Evolutionary conservation across 2,113 vertebrate genomes (phyloP).

Genomic region (Sprattus sprattus): DNA sequence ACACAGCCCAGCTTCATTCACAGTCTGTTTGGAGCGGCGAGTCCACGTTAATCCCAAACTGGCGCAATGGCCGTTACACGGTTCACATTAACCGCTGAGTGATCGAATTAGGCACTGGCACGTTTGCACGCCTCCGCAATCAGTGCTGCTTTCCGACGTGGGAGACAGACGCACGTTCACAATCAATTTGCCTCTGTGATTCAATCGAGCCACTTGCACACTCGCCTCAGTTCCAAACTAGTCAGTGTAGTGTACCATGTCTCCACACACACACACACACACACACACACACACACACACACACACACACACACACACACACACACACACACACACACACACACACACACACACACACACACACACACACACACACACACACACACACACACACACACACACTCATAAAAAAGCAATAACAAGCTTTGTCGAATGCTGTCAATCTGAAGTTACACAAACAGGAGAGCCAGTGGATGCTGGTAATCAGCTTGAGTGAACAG

Average conservation of each 20-base stretch:
- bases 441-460: background rate
- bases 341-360: constrained; percentile 27
- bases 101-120: constrained; percentile 66
- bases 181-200: constrained; percentile 68
- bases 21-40: background rate
- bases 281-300: constrained; percentile 25
- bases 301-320: constrained; percentile 18
- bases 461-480: background rate
- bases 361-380: constrained; percentile 16
- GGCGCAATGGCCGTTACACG: constrained; percentile 50
- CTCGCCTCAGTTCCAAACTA: background rate
- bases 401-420: constrained; percentile 5
- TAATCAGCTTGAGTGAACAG: background rate
- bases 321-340: constrained; percentile 19
- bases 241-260: constrained; percentile 7
- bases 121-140: constrained; percentile 58
- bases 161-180: constrained; percentile 59
- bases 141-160: constrained; percentile 55
- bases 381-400: constrained; percentile 18
- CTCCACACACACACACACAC: constrained; percentile 12
- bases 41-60: constrained; percentile 62
- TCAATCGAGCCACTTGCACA: constrained; percentile 53
- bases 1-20: background rate
- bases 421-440: background rate
- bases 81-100: constrained; percentile 63